Evolutionary conservation across 2,797 vertebrate species (phyloP), one percentile per base, ranked within the genome.

Genomic region (Cygnus olor): DNA sequence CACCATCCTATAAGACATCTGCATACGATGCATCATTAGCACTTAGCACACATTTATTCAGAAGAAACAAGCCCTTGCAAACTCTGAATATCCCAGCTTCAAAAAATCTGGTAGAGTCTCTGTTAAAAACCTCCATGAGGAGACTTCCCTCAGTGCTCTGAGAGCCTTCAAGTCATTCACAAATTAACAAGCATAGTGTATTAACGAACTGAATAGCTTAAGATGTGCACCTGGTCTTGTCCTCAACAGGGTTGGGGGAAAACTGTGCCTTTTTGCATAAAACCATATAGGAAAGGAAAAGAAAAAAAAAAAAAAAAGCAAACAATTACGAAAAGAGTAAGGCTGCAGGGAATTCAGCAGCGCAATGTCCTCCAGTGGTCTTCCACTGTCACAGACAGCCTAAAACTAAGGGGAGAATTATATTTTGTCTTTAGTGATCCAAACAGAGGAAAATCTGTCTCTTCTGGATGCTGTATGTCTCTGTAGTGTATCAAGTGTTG

Each of bases 31-130:
- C 49, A 82, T 38, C 54, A 90, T 90, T 89, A 93, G 76, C 89
- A 92, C 93, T 88, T 92, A 92, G 28, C 72, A 79, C 57, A 49
- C 61, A 66, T 79, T 79, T 92, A 85, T 80, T 84, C 54, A 64
- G 68, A 84, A 87, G 72, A 91, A 94, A 76, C 84, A 93, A 92
- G 89, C 68, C 76, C 72, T 49, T 69, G n/a, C 45, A 91, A 91
- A 85, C 61, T 65, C 66, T 45, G 88, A 95, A 76, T 72, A 90
- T n/a, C 45, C 82, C 58, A 69, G 80, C 80, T 90, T 89, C 79
- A 93, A 92, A 95, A 90, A 77, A 54, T 77, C 40, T n/a, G 86
- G 80, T 60, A 89, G 28, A 85, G 17, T 42, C 63, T 90, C 51
- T 84, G 91, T 88, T 45, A 61, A 86, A 95, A 93, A 85, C 42